Base-by-base conservation (phyloP, 2,113 vertebrate genomes). In the Hassar affinis region DNA sequence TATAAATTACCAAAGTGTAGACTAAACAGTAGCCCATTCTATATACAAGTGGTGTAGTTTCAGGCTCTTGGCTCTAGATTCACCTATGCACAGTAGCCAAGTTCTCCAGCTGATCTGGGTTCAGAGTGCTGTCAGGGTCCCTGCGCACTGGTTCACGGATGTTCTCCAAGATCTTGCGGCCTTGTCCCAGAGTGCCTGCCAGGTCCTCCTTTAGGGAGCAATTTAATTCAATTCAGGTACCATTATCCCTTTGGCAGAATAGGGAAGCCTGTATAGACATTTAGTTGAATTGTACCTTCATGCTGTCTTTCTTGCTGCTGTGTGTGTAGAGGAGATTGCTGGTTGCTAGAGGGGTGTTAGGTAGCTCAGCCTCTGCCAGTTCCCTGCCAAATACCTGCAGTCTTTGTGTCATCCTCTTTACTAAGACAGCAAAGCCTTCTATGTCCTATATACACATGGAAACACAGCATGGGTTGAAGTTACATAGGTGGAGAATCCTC, bases 51-150 rank as follows among this genome's bases (percentile, higher is more conserved):
- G n/a, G 45, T 56, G 42, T 20, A 22, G 6, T 33, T 47, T 38
- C 20, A 49, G 38, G 49, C 47, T 33, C 17, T 30, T 17, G 52
- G 12, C 47, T 69, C 17, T 12, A 25, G 18, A 75, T 90, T 92
- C 83, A 96, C 96, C 95, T 96, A 88, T 97, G 95, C 79, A 98
- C 95, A 0, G 97, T 98, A 42, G 93, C 95, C 87, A 97, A 94
- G 88, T 96, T 98, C 91, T 99, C 98, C 86, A 96, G 90, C 85
- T 98, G 96, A 82, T 97, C 97, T 89, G 96, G 96, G 92, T 95
- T 99, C 91, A 97, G 93, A 88, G 91, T 95, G 91, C 95, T 94
- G 62, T 95, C 96, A 0, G 94, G 91, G 84, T 96, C 93, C 87
- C 91, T 93, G 25, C 89, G 87, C 76, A 96, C 87, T 0, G 96